A percentile compares a stretch with the other conserved stretches of the same genome.
These are phyloP conservation scores for Lordiphosa stackelbergi DNA, from an alignment of 1,140 invertebrate species.

Conservation along the genomic window DNA sequence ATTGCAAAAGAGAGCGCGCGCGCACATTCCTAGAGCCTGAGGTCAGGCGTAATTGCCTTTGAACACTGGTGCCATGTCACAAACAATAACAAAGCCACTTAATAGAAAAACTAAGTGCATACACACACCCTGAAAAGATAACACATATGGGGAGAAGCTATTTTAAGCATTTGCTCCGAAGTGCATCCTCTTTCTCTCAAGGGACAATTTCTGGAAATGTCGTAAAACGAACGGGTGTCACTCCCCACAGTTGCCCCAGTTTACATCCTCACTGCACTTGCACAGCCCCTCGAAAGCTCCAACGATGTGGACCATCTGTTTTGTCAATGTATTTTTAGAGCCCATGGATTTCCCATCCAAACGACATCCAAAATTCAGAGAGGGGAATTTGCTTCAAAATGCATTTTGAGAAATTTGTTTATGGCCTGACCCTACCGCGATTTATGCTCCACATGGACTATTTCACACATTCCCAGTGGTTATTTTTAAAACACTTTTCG, in stretches of 20 bases:
- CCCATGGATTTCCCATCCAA: background rate
- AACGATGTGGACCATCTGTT: slow-evolving; percentile 25
- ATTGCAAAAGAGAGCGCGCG: background rate
- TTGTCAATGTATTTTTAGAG: slow-evolving; percentile 27
- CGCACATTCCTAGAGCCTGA: slow-evolving; percentile 7
- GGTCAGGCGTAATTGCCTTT: background rate
- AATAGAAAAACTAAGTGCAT: slow-evolving; percentile 2
- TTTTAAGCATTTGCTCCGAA: background rate
- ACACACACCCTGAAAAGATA: background rate
- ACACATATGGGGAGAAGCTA: background rate
- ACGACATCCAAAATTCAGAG: background rate
- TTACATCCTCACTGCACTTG: slow-evolving; percentile 6
- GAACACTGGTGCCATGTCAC: background rate
- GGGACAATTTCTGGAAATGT: slow-evolving; percentile 13
- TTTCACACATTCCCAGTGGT: slow-evolving; percentile 2
- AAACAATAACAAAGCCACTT: slow-evolving; percentile 9
- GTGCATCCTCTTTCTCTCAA: no score
- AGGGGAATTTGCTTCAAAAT: background rate
- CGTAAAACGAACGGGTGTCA: slow-evolving; percentile 18
- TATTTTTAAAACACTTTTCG: no score
- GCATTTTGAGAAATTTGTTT: slow-evolving; percentile 15
- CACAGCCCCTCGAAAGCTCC: slow-evolving; percentile 1
- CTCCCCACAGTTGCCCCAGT: background rate
- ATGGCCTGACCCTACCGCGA: slow-evolving; percentile 16
- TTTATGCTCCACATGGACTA: slow-evolving; percentile 1